These are phyloP conservation scores for Pogonocichla stellata DNA, from an alignment of 2,113 vertebrate genomes.

Conservation along the genomic window DNA sequence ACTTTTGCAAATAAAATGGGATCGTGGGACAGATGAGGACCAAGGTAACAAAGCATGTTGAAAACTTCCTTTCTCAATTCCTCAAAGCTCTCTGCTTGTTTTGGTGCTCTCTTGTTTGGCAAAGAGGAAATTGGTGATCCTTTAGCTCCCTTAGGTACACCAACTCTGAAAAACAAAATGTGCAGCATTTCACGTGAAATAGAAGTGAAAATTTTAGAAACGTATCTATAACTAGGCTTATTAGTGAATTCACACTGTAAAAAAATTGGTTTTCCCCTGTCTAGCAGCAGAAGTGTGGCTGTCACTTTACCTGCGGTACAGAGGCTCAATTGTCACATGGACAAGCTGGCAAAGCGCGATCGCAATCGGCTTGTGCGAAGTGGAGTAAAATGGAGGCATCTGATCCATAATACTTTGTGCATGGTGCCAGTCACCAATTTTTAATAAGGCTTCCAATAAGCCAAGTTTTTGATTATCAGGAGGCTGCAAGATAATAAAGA, in stretches of 20 bases:
- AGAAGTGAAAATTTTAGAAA: neutral
- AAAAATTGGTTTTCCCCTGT: neutral
- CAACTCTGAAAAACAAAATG: conserved; percentile 79
- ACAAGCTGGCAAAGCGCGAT: conserved; percentile 93
- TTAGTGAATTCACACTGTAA: neutral
- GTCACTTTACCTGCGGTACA: conserved; percentile 88
- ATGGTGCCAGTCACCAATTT: conserved; percentile 97
- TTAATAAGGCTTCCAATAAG: conserved; percentile 91
- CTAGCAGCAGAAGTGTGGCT: neutral
- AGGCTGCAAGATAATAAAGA: conserved; percentile 76
- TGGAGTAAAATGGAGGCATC: conserved; percentile 93
- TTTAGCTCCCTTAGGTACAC: conserved; percentile 93
- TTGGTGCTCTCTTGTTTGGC: conserved; percentile 85
- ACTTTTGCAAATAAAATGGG: conserved; percentile 96
- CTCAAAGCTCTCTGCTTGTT: conserved; percentile 87
- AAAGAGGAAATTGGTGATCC: conserved; percentile 80
- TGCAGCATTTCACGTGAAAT: neutral
- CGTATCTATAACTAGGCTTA: rapidly evolving
- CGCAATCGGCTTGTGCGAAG: conserved; percentile 94
- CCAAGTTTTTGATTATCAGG: conserved; percentile 98
- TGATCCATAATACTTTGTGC: conserved; percentile 97
- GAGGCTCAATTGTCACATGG: conserved; percentile 93
- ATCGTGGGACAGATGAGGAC: conserved; percentile 95
- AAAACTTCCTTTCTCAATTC: conserved; percentile 91
- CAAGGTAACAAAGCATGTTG: conserved; percentile 95